Base-by-base conservation (phyloP, 2,113 vertebrate genomes). In the Notothenia rossii region DNA sequence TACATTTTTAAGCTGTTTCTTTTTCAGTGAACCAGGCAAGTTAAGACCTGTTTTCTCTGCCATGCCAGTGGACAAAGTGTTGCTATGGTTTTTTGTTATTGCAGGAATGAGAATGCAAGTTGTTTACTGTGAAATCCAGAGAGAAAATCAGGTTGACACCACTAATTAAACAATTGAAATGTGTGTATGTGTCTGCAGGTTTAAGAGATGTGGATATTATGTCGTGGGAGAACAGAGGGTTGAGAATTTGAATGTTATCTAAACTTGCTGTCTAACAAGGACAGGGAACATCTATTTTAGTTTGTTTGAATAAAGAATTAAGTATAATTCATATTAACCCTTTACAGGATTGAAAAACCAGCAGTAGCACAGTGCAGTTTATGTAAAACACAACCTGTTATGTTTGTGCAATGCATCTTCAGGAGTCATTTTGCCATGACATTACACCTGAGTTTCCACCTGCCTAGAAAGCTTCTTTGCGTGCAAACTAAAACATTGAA, bases 1-100 rank as follows among this genome's bases (percentile, higher is more conserved):
- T 88, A 82, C 81, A 91, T 91, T 82, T 88, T 84, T 60, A 86
- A 87, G 78, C 54, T 81, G 43, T 40, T 40, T 40, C 36, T 87
- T 90, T 86, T 88, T 75, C 85, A 85, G 69, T 55, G 43, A 72
- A 56, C 22, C 20, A 7, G 65, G 79, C 72, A 59, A 89, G 81
- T 59, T 51, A 63, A 73, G 71, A 77, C 88, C 64, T 68, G 79
- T 78, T 81, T 29, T 58, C 67, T 83, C 69, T 67, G 72, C 64
- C 51, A 49, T 36, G 61, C 76, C 79, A 75, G 72, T 85, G 88
- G 79, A 89, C 82, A 79, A 40, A 40, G 33, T 54, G 87, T 87
- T 86, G 68, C 84, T 78, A 75, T 88, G 85, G 68, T 80, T 90
- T 49, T 80, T 51, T 77, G 71, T 87, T 58, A 82, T 81, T 46